Percentiles rank a stretch among this genome's conserved stretches.
These are phyloP conservation scores for Threskiornis aethiopicus DNA, from an alignment of 2,797 vertebrate genomes.

Conservation along the genomic window DNA sequence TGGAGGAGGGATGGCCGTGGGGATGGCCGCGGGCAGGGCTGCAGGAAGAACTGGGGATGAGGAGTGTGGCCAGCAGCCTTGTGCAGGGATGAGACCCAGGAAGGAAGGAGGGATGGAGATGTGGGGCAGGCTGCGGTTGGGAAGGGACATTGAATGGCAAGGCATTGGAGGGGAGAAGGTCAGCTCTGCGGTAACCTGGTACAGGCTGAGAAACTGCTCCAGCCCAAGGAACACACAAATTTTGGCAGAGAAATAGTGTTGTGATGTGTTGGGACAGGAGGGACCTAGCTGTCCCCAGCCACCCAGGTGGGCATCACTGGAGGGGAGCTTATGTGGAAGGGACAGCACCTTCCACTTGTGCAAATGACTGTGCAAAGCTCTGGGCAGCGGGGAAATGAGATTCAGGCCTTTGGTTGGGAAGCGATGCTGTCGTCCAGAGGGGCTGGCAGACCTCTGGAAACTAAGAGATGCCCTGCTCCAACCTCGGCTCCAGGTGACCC, in stretches of 20 bases:
- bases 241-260: neutral
- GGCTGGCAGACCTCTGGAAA: neutral
- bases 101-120: neutral
- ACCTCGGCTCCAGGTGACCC: constrained; percentile 77
- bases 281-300: neutral
- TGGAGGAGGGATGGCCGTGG: neutral
- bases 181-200: neutral
- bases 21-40: neutral
- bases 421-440: neutral
- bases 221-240: neutral
- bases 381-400: neutral
- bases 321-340: neutral
- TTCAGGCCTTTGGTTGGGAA: neutral
- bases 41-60: neutral
- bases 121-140: neutral
- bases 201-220: neutral
- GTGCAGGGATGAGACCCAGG: neutral
- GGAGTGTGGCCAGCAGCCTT: neutral
- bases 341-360: neutral
- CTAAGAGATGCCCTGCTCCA: neutral
- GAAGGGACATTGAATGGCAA: neutral
- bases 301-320: neutral
- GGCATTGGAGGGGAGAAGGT: neutral
- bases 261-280: neutral
- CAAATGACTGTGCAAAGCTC: neutral